These are phyloP conservation scores for Notamacropus eugenii DNA, from an alignment of 2,797 vertebrate species.

Conservation along the genomic window DNA sequence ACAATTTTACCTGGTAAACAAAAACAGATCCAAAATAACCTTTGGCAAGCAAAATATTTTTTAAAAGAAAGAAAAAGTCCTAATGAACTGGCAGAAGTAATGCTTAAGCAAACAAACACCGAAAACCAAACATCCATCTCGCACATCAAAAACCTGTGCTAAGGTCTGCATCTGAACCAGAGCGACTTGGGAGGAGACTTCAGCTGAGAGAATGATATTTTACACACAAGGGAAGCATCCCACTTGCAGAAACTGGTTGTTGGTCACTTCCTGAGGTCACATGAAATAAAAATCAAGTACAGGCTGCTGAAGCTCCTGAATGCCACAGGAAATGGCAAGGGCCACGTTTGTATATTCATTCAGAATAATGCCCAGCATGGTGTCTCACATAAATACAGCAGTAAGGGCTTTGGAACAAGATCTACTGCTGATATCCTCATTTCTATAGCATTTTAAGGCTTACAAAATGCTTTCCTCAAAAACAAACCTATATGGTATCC, in stretches of 20 bases:
- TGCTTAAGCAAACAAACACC: conserved; percentile 80
- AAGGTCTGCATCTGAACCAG: conserved; percentile 67
- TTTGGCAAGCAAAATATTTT: conserved; percentile 76
- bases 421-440: neutral
- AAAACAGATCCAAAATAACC: conserved; percentile 84
- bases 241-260: neutral
- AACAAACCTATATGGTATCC: neutral
- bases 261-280: conserved; percentile 13
- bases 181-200: conserved; percentile 56
- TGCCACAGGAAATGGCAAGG: neutral
- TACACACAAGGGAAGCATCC: neutral
- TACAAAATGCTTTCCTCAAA: neutral
- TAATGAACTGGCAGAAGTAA: conserved; percentile 80
- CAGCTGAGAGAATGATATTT: conserved; percentile 7
- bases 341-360: neutral
- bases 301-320: conserved; percentile 12
- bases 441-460: neutral
- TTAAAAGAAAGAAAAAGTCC: conserved; percentile 80
- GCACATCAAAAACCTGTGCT: conserved; percentile 71
- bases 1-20: conserved; percentile 84
- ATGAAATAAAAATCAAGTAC: neutral
- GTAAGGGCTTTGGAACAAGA: neutral
- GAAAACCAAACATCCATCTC: conserved; percentile 75
- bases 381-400: neutral
- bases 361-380: neutral